Percentiles rank a stretch among this genome's conserved stretches.
phyloP scores from a whole-genome alignment of 1,140 invertebrate species.

The Calliphora vicina region DNA sequence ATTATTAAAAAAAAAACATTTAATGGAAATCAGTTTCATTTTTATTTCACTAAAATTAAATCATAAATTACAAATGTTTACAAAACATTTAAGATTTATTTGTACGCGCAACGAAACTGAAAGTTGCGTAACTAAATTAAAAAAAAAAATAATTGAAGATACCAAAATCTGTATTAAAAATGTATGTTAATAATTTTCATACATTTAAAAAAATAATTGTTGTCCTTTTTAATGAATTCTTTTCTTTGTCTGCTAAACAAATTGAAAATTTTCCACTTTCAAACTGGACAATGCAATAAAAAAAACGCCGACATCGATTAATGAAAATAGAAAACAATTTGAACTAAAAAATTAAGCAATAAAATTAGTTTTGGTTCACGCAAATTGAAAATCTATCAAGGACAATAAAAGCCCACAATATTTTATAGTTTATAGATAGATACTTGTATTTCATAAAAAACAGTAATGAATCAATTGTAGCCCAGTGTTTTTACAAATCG shows the following conservation, averaged over 20 bases:
- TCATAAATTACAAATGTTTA: slow-evolving; percentile 14
- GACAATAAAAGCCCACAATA: background rate
- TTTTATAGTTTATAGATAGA: no score
- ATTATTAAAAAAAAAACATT: background rate
- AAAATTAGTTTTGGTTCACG: slow-evolving; percentile 62
- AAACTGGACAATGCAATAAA: background rate
- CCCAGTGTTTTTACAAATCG: no score
- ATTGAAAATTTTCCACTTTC: background rate
- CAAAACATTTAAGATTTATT: slow-evolving; percentile 1
- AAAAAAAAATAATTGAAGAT: background rate
- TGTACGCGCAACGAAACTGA: background rate
- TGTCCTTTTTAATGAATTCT: background rate
- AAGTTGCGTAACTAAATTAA: slow-evolving; percentile 22
- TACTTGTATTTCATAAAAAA: background rate
- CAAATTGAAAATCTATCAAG: slow-evolving; percentile 45
- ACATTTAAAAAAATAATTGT: background rate
- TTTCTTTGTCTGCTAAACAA: background rate
- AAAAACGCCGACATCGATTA: background rate
- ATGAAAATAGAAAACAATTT: background rate
- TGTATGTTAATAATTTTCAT: background rate
- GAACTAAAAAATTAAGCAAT: slow-evolving; percentile 59
- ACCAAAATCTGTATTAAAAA: background rate
- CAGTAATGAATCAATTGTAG: slow-evolving; percentile 56
- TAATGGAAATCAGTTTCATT: background rate
- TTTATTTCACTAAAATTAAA: background rate